A percentile compares a stretch with the other conserved stretches of the same genome.
These are phyloP conservation scores for Gnathonemus longibarbis DNA, from an alignment of 2,113 vertebrate species.

Conservation along the genomic window DNA sequence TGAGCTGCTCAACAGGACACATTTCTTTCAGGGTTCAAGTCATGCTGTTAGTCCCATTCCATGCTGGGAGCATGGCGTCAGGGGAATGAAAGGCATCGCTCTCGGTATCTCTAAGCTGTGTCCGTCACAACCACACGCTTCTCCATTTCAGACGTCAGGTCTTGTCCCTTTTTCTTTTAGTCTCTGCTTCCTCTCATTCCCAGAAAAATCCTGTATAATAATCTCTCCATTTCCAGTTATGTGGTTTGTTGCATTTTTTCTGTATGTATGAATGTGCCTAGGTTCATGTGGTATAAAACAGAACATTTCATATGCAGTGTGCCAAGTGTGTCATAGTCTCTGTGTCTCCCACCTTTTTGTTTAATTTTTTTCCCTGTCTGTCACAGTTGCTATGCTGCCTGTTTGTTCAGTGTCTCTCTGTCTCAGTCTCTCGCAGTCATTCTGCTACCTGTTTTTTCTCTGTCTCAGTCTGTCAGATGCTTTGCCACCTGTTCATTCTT, in stretches of 20 bases:
- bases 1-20: constrained; percentile 1
- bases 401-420: not conserved
- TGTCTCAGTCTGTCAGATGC: not conserved
- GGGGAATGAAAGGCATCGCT: not conserved
- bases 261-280: constrained; percentile 6
- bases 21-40: not conserved
- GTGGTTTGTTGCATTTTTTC: not conserved
- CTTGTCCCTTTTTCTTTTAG: not conserved
- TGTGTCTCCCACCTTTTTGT: not conserved
- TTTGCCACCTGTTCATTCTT: not conserved
- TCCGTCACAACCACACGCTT: not conserved
- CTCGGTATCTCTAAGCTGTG: not conserved
- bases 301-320: not conserved
- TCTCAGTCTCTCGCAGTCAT: not conserved
- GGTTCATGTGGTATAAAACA: not conserved
- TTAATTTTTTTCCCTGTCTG: not conserved
- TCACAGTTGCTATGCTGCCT: not conserved
- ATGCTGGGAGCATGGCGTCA: not conserved
- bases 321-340: not conserved
- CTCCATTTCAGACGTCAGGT: not conserved
- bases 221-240: not conserved
- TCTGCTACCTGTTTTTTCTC: not conserved
- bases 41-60: not conserved
- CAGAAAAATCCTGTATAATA: not conserved
- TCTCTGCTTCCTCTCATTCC: constrained; percentile 1